Conservation (phyloP, 1,140 invertebrate species). For the Aradophagus sp. region DNA sequence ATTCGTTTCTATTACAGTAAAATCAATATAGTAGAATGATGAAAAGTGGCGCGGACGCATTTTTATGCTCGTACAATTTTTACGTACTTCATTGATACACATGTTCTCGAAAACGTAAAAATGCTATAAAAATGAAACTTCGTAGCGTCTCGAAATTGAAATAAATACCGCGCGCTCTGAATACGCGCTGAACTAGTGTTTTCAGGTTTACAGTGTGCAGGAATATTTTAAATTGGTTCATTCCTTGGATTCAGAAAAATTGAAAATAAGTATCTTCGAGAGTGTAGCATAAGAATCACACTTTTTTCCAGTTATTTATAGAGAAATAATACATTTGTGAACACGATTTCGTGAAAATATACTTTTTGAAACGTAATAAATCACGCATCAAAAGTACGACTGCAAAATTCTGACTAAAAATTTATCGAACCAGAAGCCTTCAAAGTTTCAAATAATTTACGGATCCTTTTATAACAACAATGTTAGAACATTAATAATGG, state of each 20-base stretch:
- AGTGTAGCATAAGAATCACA: too few relatives aligned
- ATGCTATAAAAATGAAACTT: slow-evolving; percentile 40
- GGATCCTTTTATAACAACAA: too few relatives aligned
- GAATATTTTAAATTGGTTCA: slow-evolving; percentile 28
- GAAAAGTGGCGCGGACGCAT: slow-evolving; percentile 11
- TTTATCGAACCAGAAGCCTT: too few relatives aligned
- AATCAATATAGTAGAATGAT: slow-evolving; percentile 26
- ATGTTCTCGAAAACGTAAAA: slow-evolving; percentile 30
- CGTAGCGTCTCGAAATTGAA: slow-evolving; percentile 36
- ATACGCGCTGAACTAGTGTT: slow-evolving; percentile 33
- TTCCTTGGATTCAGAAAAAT: slow-evolving; percentile 17
- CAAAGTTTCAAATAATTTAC: too few relatives aligned
- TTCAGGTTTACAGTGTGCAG: too few relatives aligned
- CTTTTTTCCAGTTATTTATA: too few relatives aligned
- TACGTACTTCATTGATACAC: slow-evolving; percentile 27
- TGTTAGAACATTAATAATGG: too few relatives aligned
- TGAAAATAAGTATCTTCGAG: slow-evolving; percentile 17
- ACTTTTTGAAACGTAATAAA: too few relatives aligned
- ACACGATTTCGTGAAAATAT: too few relatives aligned
- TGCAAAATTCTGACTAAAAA: too few relatives aligned
- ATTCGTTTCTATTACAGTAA: slow-evolving; percentile 22
- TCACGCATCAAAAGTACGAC: too few relatives aligned
- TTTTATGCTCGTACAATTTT: slow-evolving; percentile 23
- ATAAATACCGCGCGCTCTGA: slow-evolving; percentile 39
- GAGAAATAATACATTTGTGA: too few relatives aligned